Base-by-base conservation (phyloP, 2,888 invertebrate species). In the Syritta pipiens region DNA sequence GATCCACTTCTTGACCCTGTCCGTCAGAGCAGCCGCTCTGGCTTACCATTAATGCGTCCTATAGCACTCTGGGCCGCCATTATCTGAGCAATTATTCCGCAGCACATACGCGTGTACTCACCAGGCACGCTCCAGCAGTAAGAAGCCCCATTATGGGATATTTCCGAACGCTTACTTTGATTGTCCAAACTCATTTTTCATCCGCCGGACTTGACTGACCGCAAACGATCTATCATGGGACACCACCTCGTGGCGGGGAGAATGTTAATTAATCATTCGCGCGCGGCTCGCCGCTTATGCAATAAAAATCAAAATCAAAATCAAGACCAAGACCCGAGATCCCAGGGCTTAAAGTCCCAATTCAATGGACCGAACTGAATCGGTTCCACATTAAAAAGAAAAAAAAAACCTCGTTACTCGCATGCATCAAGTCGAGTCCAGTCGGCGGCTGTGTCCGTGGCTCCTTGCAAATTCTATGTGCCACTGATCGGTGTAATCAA, bases 241-340 rank as follows among this genome's bases (percentile, higher is more conserved):
- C 74, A 79, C 67, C 60, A 67, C 72, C 72, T 65, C 53, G 51
- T 65, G 72, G 72, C 65, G 42, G 44, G 32, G 60, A 19, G 74
- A 79, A 74, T 68, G 67, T 74, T 79, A 79, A 79, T 79, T 79
- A 79, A 79, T 79, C 79, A 79, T 74, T 62, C 49, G 62, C 48
- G 68, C 37, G 32, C 60, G 22, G 48, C 74, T 68, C 67, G 55
- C 24, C 48, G 48, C 79, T 67, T 74, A 74, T 62, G 79, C 74
- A 79, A 79, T 32, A 48, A 32, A 67, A 72, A 67, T 65, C 59
- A 30, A 67, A 44, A 35, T n/a, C n/a, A n/a, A n/a, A n/a, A n/a
- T 17, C 17, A 9, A 2, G 6, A 9, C 28, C 4, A 7, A 9
- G 9, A 1, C 28, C 19, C 51, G 37, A 57, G 5, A 53, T 30